Evolutionary conservation across 2,888 invertebrate genomes (phyloP), one percentile per base, ranked within the genome.

Genomic region (Galeruca laticollis): DNA sequence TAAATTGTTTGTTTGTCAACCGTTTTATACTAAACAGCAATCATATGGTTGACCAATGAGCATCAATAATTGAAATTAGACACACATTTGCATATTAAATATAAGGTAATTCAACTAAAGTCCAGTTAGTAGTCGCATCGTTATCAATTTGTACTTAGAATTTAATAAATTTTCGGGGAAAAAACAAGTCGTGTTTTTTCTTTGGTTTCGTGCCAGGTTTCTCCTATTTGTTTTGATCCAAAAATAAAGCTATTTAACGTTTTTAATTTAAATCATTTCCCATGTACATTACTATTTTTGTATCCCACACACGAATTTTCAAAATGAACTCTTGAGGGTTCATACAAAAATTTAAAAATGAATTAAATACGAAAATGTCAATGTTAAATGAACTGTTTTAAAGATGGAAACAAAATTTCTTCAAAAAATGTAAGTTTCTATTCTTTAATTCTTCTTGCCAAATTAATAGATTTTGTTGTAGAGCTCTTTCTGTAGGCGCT

Each of bases 21-120:
- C 52, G 15, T 65, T 65, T 49, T 57, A 59, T 57, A 57, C n/a
- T 26, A 49, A 57, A 57, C 57, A 57, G 52, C 56, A 59, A 52
- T 57, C 47, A 56, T 57, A 57, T 47, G 47, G 57, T 57, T 57
- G 21, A 40, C 40, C 40, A 40, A 40, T 40, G 40, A 40, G n/a
- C n/a, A 47, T 60, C 37, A 56, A 66, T 66, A 49, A 66, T n/a
- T n/a, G n/a, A 66, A 60, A 59, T 6, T 54, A 56, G 37, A 60
- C 59, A 60, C 66, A 49, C 51, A 66, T 66, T 47, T 8, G 47
- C 47, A 47, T 47, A 18, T 9, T 37, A 9, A 8, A 57, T 31
- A 13, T 40, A 35, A 26, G 26, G 3, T 5, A n/a, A n/a, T n/a
- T n/a, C n/a, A n/a, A n/a, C n/a, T n/a, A n/a, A n/a, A n/a, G n/a